Percentiles rank a stretch among this genome's conserved stretches.
Conservation (phyloP, 2,797 vertebrate species). For the Buphagus erythrorhynchus region DNA sequence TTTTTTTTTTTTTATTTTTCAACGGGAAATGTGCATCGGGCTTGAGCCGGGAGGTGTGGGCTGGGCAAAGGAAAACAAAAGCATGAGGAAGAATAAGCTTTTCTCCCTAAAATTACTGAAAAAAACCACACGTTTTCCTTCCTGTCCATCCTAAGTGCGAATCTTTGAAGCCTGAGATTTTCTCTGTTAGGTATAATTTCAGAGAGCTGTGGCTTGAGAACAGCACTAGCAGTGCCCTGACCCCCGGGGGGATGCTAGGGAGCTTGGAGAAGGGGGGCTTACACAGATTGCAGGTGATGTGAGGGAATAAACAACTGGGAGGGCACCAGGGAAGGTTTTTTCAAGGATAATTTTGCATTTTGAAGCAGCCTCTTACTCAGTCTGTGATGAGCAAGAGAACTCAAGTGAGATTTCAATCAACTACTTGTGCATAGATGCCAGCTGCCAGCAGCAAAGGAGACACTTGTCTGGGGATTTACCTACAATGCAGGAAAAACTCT, state of each 20-base stretch:
- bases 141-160: neutral
- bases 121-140: neutral
- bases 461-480: neutral
- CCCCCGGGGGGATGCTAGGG: neutral
- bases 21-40: neutral
- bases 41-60: neutral
- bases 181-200: neutral
- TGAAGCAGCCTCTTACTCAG: neutral
- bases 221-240: neutral
- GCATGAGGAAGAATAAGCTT: conserved; percentile 22
- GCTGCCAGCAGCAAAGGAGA: neutral
- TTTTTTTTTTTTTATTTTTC: neutral
- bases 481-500: neutral
- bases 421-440: neutral
- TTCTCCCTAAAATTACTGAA: neutral
- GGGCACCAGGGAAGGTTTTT: neutral
- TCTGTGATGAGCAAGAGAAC: neutral
- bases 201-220: neutral
- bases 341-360: conserved; percentile 45
- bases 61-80: conserved; percentile 28
- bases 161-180: neutral
- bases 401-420: neutral
- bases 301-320: neutral
- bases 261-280: neutral
- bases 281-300: neutral